Evolutionary conservation across 2,797 vertebrate genomes (phyloP).

Genomic region (Gallirallus australis): DNA sequence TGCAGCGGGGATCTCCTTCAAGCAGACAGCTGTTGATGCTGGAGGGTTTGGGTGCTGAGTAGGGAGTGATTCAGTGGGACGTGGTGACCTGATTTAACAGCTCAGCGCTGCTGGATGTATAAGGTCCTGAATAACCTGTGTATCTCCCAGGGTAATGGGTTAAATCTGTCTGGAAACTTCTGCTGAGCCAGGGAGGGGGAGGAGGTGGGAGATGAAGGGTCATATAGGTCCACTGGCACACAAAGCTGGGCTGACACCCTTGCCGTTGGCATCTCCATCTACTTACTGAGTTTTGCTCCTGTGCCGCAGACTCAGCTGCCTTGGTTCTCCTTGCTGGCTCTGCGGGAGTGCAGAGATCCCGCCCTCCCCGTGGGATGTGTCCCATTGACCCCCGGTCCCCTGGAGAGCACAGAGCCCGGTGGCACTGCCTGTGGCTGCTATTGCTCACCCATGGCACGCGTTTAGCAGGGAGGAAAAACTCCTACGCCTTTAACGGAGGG

Average conservation of each 20-base stretch:
- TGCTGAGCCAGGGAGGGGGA: background rate
- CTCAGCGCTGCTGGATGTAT: background rate
- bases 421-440: rapidly evolving
- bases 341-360: rapidly evolving
- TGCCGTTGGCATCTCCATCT: rapidly evolving
- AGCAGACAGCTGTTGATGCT: background rate
- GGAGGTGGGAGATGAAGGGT: background rate
- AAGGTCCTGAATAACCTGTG: background rate
- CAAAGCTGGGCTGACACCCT: background rate
- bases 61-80: background rate
- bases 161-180: background rate
- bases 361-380: rapidly evolving
- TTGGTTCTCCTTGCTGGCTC: rapidly evolving
- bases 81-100: background rate
- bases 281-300: rapidly evolving
- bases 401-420: background rate
- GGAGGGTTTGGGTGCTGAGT: rapidly evolving
- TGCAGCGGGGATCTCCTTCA: background rate
- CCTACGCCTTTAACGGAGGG: background rate
- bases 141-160: background rate
- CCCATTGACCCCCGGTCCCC: background rate
- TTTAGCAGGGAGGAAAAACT: background rate
- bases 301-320: background rate
- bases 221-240: rapidly evolving
- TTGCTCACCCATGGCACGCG: rapidly evolving